Evolutionary conservation across 2,888 invertebrate species (phyloP).

Genomic region (Marasmarcha lunaedactyla): DNA sequence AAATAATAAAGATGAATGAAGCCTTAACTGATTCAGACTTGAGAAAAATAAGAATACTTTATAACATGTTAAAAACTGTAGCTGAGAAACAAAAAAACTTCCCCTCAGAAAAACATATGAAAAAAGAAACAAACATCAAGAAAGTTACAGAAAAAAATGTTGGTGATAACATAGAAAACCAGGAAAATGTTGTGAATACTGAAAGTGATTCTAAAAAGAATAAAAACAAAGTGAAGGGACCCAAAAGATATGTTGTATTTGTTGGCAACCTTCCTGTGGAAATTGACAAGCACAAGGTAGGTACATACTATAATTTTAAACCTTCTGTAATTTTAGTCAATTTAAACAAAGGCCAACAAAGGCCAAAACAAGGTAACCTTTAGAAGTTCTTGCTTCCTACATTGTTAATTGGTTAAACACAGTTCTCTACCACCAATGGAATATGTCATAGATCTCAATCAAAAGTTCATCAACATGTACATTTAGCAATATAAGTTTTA

Average conservation of each 20-base stretch:
- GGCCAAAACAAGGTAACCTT: no score
- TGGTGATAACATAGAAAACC: constrained; percentile 9
- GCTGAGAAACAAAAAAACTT: constrained; percentile 18
- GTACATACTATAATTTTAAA: no score
- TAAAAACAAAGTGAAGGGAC: constrained; percentile 29
- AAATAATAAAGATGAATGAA: constrained; percentile 26
- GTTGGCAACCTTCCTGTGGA: constrained; percentile 51
- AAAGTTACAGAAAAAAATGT: constrained; percentile 8
- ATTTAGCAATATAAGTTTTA: no score
- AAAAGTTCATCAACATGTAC: no score
- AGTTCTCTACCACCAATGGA: no score
- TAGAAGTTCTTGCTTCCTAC: no score
- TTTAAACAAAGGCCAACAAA: no score
- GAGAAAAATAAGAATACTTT: constrained; percentile 43
- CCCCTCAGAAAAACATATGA: constrained; percentile 11
- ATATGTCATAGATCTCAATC: no score
- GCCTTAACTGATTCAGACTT: constrained; percentile 35
- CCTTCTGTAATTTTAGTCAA: no score
- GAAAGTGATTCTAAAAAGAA: constrained; percentile 10
- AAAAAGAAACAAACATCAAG: constrained; percentile 5
- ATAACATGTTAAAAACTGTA: constrained; percentile 44
- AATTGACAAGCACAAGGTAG: constrained; percentile 41
- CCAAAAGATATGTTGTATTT: constrained; percentile 61
- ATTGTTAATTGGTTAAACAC: no score
- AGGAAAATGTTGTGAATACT: constrained; percentile 8